Evolutionary conservation across 30 jellyfish, hydroid and myxozoan species (phyloP).

Genomic region (Turritopsis dohrnii): DNA sequence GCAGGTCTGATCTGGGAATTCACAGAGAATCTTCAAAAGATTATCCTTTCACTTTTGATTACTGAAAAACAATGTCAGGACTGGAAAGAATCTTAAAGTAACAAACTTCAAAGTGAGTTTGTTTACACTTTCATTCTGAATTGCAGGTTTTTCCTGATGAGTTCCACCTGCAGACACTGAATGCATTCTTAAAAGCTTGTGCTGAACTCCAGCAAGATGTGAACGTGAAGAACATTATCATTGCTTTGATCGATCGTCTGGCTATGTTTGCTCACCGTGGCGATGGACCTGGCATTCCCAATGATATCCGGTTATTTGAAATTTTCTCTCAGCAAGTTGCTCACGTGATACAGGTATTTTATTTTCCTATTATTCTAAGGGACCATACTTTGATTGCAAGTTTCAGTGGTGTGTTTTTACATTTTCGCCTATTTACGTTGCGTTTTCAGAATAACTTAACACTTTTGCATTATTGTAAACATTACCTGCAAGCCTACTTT

Average conservation of each 20-base stretch:
- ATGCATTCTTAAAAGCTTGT: slow-evolving; percentile 86
- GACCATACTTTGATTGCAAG: background rate
- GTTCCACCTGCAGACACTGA: slow-evolving; percentile 86
- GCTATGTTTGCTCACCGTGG: slow-evolving; percentile 98
- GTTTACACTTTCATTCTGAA: background rate
- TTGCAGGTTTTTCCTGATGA: slow-evolving; percentile 95
- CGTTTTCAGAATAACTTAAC: background rate
- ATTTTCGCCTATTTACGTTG: background rate
- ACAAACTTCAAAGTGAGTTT: too few relatives aligned
- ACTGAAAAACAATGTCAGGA: too few relatives aligned
- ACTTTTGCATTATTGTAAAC: background rate
- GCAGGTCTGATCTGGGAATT: too few relatives aligned
- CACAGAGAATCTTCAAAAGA: too few relatives aligned
- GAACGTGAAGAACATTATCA: slow-evolving; percentile 90
- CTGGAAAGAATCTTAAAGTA: too few relatives aligned
- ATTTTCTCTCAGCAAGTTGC: slow-evolving; percentile 93
- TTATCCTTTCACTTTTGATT: too few relatives aligned
- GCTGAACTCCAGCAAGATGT: slow-evolving; percentile 97
- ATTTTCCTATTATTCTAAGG: background rate
- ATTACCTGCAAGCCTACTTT: too few relatives aligned
- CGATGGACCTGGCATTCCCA: slow-evolving; percentile 92
- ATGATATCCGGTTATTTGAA: slow-evolving; percentile 79
- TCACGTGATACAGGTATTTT: slow-evolving; percentile 80
- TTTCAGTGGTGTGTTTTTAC: background rate
- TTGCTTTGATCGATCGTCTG: slow-evolving; percentile 84